Percentiles rank a stretch among this genome's conserved stretches.
Evolutionary conservation across 2,113 vertebrate genomes (phyloP).

Genomic region (Onychostruthus taczanowskii): DNA sequence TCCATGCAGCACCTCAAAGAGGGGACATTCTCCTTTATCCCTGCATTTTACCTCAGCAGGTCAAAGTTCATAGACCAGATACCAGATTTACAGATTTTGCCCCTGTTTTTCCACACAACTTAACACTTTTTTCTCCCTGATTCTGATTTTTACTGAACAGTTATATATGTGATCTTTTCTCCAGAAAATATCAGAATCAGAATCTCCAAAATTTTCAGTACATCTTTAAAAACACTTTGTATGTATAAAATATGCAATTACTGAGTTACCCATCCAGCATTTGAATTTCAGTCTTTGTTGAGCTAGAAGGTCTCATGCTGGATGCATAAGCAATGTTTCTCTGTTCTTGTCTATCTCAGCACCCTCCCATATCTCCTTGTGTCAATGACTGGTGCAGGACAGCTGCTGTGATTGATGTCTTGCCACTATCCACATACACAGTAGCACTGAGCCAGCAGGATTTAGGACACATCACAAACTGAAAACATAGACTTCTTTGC

Average conservation of each 20-base stretch:
- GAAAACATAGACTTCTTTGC: background rate
- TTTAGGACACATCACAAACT: background rate
- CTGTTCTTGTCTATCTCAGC: background rate
- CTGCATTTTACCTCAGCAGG: background rate
- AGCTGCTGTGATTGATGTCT: background rate
- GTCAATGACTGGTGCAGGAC: background rate
- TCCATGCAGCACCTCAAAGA: background rate
- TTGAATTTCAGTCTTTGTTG: background rate
- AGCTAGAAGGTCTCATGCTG: background rate
- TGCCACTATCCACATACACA: background rate
- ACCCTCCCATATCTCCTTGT: background rate
- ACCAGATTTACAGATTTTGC: background rate
- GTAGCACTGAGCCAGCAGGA: background rate
- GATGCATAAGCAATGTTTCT: background rate
- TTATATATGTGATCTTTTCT: background rate
- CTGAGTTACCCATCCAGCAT: background rate
- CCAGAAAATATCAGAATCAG: too few relatives aligned
- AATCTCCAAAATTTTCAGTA: background rate
- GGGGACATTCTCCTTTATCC: background rate
- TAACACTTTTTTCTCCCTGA: background rate
- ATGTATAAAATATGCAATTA: background rate
- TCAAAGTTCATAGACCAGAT: background rate
- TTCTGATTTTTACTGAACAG: background rate
- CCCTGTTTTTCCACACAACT: background rate
- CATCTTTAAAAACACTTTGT: fast-evolving